Conservation (phyloP, 2,888 invertebrate genomes). For the Protonemura montana region DNA sequence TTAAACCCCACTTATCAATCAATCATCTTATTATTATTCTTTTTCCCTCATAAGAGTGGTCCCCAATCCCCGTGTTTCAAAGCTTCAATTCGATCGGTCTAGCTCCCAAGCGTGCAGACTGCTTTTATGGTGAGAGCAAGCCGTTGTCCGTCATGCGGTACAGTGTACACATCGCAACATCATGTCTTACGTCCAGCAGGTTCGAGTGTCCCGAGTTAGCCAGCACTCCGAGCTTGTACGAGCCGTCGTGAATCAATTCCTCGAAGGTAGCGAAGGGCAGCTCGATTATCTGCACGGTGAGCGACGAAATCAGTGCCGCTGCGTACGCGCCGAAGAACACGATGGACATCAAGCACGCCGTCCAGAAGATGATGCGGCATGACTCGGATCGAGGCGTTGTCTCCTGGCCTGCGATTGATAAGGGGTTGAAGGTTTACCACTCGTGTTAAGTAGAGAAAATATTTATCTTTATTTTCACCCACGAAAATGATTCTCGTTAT, state of each 20-base stretch:
- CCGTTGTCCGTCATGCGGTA: too few species aligned
- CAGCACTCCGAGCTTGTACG: conserved; percentile 33
- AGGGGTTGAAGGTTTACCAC: background rate
- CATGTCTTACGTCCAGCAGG: conserved; percentile 37
- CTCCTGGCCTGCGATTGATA: conserved; percentile 19
- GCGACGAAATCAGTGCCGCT: conserved; percentile 40
- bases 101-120: too few species aligned
- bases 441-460: too few species aligned
- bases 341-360: conserved; percentile 34
- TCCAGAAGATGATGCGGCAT: conserved; percentile 40
- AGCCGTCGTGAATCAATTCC: conserved; percentile 34
- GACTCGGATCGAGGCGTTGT: conserved; percentile 22
- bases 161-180: too few species aligned
- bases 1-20: too few species aligned
- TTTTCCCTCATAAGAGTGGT: too few species aligned
- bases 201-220: conserved; percentile 37
- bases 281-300: conserved; percentile 34
- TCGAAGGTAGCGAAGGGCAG: conserved; percentile 38
- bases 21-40: too few species aligned
- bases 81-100: too few species aligned
- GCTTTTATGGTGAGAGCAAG: too few species aligned
- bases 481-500: too few species aligned
- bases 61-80: too few species aligned
- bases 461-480: too few species aligned
- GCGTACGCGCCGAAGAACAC: conserved; percentile 41